Conservation (phyloP, 1,140 invertebrate genomes). For the Lepidotrigona ventralis region DNA sequence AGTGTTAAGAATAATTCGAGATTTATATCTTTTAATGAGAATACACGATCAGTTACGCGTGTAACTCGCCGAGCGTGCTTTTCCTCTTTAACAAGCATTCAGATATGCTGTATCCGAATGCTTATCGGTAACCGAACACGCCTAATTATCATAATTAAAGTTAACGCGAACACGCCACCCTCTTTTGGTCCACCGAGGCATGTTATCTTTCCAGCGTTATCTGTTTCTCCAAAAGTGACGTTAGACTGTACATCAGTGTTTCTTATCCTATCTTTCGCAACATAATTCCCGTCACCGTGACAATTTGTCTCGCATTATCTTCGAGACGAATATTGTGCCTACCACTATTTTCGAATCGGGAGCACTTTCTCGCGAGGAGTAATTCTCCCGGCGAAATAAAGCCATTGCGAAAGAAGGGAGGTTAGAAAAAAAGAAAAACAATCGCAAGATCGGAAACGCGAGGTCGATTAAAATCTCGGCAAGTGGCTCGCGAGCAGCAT, state of each 20-base stretch:
- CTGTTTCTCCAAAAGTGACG: not conserved
- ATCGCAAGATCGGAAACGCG: not conserved
- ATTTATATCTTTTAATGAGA: not conserved
- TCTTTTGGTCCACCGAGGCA: not conserved
- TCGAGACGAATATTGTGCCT: not conserved
- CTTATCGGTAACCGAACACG: not conserved
- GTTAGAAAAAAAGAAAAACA: not conserved
- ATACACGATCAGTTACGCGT: not conserved
- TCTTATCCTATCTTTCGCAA: not conserved
- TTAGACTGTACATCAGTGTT: not conserved
- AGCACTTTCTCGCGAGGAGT: not conserved
- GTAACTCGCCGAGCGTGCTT: not conserved
- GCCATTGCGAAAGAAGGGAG: too few relatives aligned
- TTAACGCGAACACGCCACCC: not conserved
- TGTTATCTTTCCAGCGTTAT: not conserved
- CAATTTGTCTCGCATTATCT: not conserved
- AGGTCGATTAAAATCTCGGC: slow-evolving; percentile 19
- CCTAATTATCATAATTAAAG: not conserved
- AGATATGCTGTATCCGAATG: not conserved
- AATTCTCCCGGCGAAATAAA: not conserved
- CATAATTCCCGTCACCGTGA: not conserved
- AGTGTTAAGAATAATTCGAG: not conserved
- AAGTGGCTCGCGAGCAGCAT: slow-evolving; percentile 3
- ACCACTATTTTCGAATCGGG: not conserved
- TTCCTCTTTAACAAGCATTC: not conserved